Base-by-base conservation (phyloP, 2,888 invertebrate species). In the Clistopyga incitator region DNA sequence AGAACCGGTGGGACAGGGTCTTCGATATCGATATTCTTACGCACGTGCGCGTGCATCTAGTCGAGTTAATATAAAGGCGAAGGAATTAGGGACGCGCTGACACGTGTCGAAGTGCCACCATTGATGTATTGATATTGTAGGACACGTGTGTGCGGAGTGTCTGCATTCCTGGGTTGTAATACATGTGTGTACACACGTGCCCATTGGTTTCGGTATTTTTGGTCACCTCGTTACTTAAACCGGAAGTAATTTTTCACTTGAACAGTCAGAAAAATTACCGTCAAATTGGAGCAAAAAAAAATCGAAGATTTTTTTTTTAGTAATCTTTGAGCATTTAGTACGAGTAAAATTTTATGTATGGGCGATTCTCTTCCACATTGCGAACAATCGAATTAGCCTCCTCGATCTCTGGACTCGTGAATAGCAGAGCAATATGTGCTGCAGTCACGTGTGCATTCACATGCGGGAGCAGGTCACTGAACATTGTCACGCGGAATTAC, bases 141-240 rank as follows among this genome's bases (percentile, higher is more conserved):
- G 15, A 59, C 29, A 45, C 10, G 56, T 59, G 42, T 59, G 23
- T 56, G 11, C 13, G 25, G 42, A 38, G 64, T 45, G 23, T 72
- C 59, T 23, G 59, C 38, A 23, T 59, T 25, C 18, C 25, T 54
- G 15, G 42, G 29, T 47, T 20, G 8, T 34, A 25, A 0, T 38
- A 42, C 38, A 38, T 45, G 11, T 56, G 42, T 42, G 59, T 25
- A 72, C 56, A 72, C 59, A 59, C 59, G 59, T 59, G 72, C 6
- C 70, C 54, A 72, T 72, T 72, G 25, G 45, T 72, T 45, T 59
- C 25, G 42, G 42, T 72, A 72, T 72, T 72, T 72, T 45, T 29
- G 20, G 70, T 34, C 50, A 70, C 59, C 20, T 42, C 56, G 42
- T 42, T 3, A 15, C 56, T 38, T n/a, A 23, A 3, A 42, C 42